phyloP scores from a whole-genome alignment of 2,113 vertebrate species.

The Cranoglanis bouderius region DNA sequence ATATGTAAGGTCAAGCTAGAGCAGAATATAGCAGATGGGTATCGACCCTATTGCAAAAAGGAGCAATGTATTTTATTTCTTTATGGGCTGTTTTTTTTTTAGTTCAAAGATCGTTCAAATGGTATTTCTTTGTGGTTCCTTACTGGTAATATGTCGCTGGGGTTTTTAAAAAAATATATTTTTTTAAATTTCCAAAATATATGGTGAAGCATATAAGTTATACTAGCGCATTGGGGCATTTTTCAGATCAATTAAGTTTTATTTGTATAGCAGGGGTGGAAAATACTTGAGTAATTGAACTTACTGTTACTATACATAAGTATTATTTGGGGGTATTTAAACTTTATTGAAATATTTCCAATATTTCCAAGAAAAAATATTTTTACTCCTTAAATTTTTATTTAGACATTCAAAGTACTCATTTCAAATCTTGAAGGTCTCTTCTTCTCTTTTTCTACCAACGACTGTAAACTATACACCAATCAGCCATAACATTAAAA shows the following conservation, averaged over 20 bases:
- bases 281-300: not conserved
- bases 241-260: not conserved
- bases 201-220: not conserved
- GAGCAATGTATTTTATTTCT: slow-evolving; percentile 1
- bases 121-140: not conserved
- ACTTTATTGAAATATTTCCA: not conserved
- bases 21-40: slow-evolving; percentile 44
- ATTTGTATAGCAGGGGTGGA: not conserved
- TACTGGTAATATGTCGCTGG: not conserved
- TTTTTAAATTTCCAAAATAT: not conserved
- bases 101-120: not conserved
- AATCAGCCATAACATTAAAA: too few species aligned
- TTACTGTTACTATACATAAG: not conserved
- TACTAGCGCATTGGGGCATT: not conserved
- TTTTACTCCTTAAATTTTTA: not conserved
- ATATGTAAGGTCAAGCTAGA: slow-evolving; percentile 42
- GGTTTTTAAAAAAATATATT: too few species aligned
- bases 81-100: slow-evolving; percentile 8
- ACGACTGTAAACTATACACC: not conserved
- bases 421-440: not conserved
- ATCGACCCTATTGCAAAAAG: slow-evolving; percentile 41
- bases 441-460: not conserved
- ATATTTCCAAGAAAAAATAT: not conserved
- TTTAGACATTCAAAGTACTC: not conserved
- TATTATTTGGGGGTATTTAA: not conserved